phyloP scores from a whole-genome alignment of 2,797 vertebrate genomes.

The Halcyon smyrnensis region DNA sequence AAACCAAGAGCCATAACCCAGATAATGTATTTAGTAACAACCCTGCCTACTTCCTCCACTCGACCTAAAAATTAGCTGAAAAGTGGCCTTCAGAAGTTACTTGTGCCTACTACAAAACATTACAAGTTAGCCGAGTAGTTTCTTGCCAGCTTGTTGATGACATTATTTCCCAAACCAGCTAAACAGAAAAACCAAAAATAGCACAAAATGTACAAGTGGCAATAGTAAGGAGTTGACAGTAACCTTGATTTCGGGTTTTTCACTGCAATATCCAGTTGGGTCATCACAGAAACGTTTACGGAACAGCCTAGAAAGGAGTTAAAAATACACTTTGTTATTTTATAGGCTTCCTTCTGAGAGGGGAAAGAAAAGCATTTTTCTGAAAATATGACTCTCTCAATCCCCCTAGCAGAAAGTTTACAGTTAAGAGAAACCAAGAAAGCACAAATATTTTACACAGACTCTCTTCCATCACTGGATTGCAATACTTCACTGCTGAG shows the following conservation, averaged over 20 bases:
- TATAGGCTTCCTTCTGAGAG: background rate
- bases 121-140: background rate
- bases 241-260: background rate
- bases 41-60: constrained; percentile 32
- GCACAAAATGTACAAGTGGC: background rate
- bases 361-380: background rate
- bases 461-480: background rate
- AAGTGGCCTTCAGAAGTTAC: background rate
- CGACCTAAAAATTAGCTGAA: constrained; percentile 8
- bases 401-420: background rate
- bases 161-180: background rate
- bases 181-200: background rate
- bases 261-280: background rate
- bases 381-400: background rate
- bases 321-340: background rate
- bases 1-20: constrained; percentile 35
- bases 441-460: background rate
- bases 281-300: background rate
- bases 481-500: background rate
- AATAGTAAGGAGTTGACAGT: background rate
- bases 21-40: constrained; percentile 47
- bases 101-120: background rate
- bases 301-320: background rate
- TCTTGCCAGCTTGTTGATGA: background rate
- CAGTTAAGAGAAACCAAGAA: background rate